Evolutionary conservation across 2,797 vertebrate species (phyloP).

Genomic region (Pangasius sanitwongsei): DNA sequence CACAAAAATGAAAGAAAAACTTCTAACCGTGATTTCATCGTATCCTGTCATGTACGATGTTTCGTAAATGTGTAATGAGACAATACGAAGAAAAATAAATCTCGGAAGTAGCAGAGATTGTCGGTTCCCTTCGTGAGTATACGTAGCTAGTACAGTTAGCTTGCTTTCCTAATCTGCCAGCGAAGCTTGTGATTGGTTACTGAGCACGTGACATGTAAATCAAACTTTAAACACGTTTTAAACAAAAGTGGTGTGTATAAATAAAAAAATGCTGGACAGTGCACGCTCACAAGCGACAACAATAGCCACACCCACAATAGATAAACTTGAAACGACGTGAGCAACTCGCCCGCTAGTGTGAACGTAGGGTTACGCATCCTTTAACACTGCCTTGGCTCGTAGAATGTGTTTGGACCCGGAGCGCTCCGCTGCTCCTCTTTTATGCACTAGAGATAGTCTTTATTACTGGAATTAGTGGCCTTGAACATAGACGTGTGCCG

Average conservation of each 20-base stretch:
- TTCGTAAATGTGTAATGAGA: not conserved
- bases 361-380: conserved; percentile 59
- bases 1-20: not conserved
- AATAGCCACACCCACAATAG: not conserved
- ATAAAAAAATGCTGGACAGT: not conserved
- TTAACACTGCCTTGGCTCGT: conserved; percentile 67
- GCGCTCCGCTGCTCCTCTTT: conserved; percentile 58
- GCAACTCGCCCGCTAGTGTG: conserved; percentile 15
- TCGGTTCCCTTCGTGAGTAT: not conserved
- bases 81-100: not conserved
- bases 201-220: not conserved
- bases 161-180: not conserved
- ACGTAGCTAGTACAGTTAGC: not conserved
- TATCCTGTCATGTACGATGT: not conserved
- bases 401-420: conserved; percentile 67
- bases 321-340: not conserved
- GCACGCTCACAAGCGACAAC: not conserved
- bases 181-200: no score
- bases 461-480: conserved; percentile 75
- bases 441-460: conserved; percentile 73
- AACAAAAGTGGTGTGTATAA: not conserved
- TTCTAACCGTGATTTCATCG: not conserved
- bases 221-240: not conserved
- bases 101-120: not conserved
- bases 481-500: conserved; percentile 65